Evolutionary conservation across 2,797 vertebrate genomes (phyloP).

Genomic region (Crenuchus spilurus): DNA sequence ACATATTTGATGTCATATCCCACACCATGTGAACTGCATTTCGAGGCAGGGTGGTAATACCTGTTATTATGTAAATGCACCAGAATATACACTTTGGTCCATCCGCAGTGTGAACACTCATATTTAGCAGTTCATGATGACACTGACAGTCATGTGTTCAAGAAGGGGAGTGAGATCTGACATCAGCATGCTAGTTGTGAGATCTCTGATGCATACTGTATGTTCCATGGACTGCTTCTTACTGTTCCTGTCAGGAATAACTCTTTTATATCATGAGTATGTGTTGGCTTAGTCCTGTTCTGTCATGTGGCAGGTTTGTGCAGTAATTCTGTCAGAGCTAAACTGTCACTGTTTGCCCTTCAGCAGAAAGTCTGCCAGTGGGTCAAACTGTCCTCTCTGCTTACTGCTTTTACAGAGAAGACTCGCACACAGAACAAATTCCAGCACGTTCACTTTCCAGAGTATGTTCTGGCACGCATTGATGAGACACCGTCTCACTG

Average conservation of each 20-base stretch:
- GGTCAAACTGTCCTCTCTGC: neutral
- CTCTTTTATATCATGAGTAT: neutral
- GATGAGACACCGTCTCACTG: neutral
- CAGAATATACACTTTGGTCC: too few species aligned
- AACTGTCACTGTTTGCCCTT: conserved; percentile 7
- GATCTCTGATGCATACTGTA: neutral
- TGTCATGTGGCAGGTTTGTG: neutral
- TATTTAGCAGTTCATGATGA: neutral
- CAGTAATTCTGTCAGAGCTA: conserved; percentile 3
- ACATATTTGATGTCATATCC: too few species aligned
- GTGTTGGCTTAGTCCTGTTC: neutral
- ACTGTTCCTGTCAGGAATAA: conserved; percentile 1
- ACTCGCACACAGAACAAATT: neutral
- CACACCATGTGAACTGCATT: too few species aligned
- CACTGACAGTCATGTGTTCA: neutral
- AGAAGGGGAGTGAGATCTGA: too few species aligned
- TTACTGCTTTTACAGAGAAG: neutral
- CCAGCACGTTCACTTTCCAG: conserved; percentile 4
- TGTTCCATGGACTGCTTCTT: neutral
- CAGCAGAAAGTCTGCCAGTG: neutral
- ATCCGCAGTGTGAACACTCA: neutral
- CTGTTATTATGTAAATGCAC: too few species aligned
- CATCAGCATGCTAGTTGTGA: neutral
- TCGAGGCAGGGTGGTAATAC: too few species aligned
- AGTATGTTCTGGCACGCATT: conserved; percentile 3